Evolutionary conservation across 2,113 vertebrate genomes (phyloP).

Genomic region (Phalacrocorax carbo): DNA sequence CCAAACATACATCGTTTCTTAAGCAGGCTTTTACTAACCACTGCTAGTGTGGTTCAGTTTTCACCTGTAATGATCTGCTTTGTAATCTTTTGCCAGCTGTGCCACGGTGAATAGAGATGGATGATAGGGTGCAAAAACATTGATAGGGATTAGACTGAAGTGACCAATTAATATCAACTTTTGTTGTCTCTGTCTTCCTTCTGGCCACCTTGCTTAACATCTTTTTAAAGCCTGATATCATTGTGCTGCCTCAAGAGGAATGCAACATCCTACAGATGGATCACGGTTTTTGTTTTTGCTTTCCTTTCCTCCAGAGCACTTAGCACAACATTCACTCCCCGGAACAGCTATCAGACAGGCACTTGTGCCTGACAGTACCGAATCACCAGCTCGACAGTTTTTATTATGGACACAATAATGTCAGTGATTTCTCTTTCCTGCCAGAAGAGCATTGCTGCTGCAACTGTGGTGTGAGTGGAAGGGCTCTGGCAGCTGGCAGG

Average conservation of each 20-base stretch:
- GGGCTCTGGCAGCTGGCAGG: background rate
- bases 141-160: background rate
- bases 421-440: conserved; percentile 1
- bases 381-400: background rate
- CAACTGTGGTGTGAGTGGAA: rapidly evolving
- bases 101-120: background rate
- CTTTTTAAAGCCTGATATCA: background rate
- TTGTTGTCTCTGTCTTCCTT: background rate
- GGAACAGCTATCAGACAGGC: background rate
- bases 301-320: background rate
- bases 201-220: background rate
- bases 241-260: background rate
- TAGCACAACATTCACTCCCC: background rate
- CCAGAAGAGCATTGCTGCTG: background rate
- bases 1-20: background rate
- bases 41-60: background rate
- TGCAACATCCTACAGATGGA: background rate
- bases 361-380: background rate
- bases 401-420: background rate
- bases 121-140: background rate
- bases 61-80: background rate
- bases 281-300: background rate
- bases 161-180: background rate
- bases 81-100: background rate
- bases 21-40: background rate